Evolutionary conservation across 2,113 vertebrate genomes (phyloP), one percentile per base, ranked within the genome.

Genomic region (Corythornis vintsioides): DNA sequence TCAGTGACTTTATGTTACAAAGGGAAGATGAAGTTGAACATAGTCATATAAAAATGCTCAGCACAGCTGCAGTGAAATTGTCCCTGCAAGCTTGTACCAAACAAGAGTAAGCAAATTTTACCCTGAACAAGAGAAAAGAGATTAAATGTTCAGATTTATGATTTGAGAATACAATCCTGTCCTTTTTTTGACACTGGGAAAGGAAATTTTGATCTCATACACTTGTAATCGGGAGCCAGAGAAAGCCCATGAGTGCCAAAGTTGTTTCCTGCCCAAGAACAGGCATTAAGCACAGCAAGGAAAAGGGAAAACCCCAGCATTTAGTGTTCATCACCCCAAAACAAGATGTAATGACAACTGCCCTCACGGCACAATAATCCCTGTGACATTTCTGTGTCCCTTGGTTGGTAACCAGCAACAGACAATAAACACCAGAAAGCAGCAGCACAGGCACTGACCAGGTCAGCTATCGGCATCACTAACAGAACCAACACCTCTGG

Each of bases 371-470:
- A 47, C 31, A 59, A 67, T 38, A n/a, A 86, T 67, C 20, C 12
- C 38, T 59, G 43, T 9, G 28, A 31, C 5, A 0, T 56, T 63
- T 64, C 47, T 60, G 15, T 47, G 19, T 4, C 21, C 11, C 42
- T 64, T 63, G 12, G 33, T 25, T 25, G 5, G 13, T 6, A 52
- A 63, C 12, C 33, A 31, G 19, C 33, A 64, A 10, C 18, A 45
- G 31, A 24, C 66, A 52, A 17, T 4, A 60, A 56, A 38, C 24
- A 20, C 19, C 29, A 16, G 13, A 18, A 38, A 67, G 29, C 0
- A 0, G 22, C 45, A 75, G 52, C 40, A 64, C 9, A 13, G 78
- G 13, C 45, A 65, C 12, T 0, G 0, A 21, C 11, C 0, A 0
- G 24, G 9, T 28, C 61, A 65, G 22, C 31, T 59, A 53, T 45